phyloP scores from a whole-genome alignment of 2,888 invertebrate species.

The Patella caerulea region DNA sequence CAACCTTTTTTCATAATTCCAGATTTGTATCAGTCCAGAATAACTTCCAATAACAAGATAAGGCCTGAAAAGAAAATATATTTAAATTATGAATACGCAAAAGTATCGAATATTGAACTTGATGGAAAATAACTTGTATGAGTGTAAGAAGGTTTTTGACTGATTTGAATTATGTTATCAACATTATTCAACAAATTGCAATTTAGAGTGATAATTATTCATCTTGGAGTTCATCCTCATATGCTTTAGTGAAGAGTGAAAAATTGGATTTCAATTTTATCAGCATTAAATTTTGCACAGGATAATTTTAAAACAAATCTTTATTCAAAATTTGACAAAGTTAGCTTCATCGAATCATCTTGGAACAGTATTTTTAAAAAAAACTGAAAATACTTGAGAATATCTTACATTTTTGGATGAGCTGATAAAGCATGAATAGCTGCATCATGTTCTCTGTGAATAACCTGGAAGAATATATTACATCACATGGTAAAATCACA shows the following conservation, averaged over 20 bases:
- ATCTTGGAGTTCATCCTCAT: not conserved
- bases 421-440: conserved; percentile 67
- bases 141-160: too few relatives aligned
- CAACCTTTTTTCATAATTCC: conserved; percentile 70
- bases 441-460: conserved; percentile 69
- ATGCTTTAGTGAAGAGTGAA: too few relatives aligned
- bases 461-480: conserved; percentile 46
- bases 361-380: too few relatives aligned
- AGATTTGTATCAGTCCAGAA: conserved; percentile 69
- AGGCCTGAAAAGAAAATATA: conserved; percentile 56
- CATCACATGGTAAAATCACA: not conserved
- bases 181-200: not conserved
- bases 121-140: too few relatives aligned
- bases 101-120: too few relatives aligned
- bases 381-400: too few relatives aligned
- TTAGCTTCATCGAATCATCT: too few relatives aligned
- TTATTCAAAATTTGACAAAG: too few relatives aligned
- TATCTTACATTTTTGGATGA: conserved; percentile 65
- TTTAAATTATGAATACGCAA: too few relatives aligned
- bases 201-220: not conserved
- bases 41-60: conserved; percentile 68
- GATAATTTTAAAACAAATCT: too few relatives aligned
- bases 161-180: not conserved
- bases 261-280: too few relatives aligned
- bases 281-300: too few relatives aligned